A percentile compares a stretch with the other conserved stretches of the same genome.
These are phyloP conservation scores for Podarcis cretensis DNA, from an alignment of 2,113 vertebrate genomes.

Conservation along the genomic window DNA sequence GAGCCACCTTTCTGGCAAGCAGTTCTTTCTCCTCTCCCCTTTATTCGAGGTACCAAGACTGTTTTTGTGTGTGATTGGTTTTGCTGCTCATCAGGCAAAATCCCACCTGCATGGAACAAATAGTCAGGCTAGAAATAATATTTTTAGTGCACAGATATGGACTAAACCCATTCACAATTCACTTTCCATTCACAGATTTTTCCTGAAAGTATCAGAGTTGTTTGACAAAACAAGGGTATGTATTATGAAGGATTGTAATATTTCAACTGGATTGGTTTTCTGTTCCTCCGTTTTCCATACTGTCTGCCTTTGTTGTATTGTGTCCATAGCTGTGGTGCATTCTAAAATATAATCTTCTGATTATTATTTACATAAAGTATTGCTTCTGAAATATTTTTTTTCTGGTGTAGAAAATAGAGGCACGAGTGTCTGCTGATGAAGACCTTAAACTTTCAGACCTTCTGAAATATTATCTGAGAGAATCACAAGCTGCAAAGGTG, in stretches of 20 bases:
- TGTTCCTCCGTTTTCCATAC: no score
- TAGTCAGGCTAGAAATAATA: neutral
- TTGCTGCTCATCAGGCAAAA: neutral
- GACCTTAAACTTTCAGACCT: slow-evolving; percentile 98
- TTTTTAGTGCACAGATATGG: slow-evolving; percentile 24
- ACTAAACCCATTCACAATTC: neutral
- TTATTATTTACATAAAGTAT: neutral
- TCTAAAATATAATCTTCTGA: neutral
- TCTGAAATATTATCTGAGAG: slow-evolving; percentile 96
- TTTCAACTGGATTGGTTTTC: neutral
- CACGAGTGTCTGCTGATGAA: slow-evolving; percentile 95
- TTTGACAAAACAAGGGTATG: slow-evolving; percentile 98
- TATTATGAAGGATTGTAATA: slow-evolving; percentile 49
- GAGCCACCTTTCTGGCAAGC: no score
- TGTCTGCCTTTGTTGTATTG: neutral
- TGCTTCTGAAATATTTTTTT: slow-evolving; percentile 34
- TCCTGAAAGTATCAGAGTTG: slow-evolving; percentile 96
- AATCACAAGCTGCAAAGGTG: slow-evolving; percentile 99
- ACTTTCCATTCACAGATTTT: slow-evolving; percentile 85
- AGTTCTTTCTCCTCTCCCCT: no score
- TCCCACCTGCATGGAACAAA: neutral
- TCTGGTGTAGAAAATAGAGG: slow-evolving; percentile 91
- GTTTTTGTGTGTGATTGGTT: neutral
- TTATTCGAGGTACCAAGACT: neutral
- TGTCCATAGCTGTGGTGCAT: neutral